phyloP scores from a whole-genome alignment of 2,113 vertebrate genomes.

The Thinocorus orbignyianus region DNA sequence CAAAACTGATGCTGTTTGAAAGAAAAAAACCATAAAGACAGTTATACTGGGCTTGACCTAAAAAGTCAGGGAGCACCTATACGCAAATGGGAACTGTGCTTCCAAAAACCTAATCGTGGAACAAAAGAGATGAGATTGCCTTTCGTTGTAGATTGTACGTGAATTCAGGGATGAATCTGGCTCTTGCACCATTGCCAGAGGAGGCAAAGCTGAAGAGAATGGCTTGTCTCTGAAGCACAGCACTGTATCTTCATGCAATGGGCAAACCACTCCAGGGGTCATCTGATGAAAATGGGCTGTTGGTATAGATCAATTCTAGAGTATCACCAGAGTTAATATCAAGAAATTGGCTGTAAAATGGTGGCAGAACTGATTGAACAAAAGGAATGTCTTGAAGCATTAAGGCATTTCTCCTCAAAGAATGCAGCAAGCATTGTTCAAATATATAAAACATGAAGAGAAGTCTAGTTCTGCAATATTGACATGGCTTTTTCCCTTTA shows the following conservation, averaged over 20 bases:
- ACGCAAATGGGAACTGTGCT: conserved; percentile 52
- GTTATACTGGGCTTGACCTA: conserved; percentile 59
- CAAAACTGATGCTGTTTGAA: conserved; percentile 58
- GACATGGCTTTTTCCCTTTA: neutral
- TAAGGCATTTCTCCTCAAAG: neutral
- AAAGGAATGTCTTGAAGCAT: neutral
- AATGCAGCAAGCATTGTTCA: neutral
- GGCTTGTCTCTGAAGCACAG: neutral
- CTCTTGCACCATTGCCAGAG: conserved; percentile 40
- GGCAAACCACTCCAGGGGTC: neutral
- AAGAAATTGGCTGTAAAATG: neutral
- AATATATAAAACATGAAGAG: neutral
- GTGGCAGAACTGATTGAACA: neutral
- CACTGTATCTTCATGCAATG: neutral
- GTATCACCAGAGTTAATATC: neutral
- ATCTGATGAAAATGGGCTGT: neutral
- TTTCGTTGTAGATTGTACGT: conserved; percentile 38
- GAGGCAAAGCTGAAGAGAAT: neutral
- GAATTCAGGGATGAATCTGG: conserved; percentile 34
- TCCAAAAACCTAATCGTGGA: conserved; percentile 64
- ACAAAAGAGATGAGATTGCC: conserved; percentile 53
- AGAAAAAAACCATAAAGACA: conserved; percentile 58
- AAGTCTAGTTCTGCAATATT: neutral
- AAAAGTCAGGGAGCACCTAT: conserved; percentile 63
- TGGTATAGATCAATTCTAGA: neutral